Evolutionary conservation across 2,888 invertebrate species (phyloP).

Genomic region (Thecocarcelia acutangulata): DNA sequence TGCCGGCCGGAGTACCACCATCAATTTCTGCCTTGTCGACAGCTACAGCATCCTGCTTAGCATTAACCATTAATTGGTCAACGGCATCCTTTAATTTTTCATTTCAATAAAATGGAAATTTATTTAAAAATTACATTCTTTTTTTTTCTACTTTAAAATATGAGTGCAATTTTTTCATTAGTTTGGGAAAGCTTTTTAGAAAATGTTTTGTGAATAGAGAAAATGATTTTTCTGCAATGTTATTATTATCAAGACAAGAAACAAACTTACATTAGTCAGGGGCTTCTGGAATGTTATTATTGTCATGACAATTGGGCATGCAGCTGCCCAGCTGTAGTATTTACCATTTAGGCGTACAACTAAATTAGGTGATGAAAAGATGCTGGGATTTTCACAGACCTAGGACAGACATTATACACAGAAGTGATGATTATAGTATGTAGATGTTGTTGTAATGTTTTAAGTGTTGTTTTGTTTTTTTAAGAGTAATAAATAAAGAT

Average conservation of each 20-base stretch:
- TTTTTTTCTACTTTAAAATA: background rate
- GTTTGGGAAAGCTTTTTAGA: slow-evolving; percentile 23
- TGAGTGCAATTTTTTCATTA: background rate
- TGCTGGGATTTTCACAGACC: slow-evolving; percentile 86
- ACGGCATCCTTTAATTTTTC: slow-evolving; percentile 77
- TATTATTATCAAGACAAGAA: slow-evolving; percentile 6
- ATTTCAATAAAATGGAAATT: background rate
- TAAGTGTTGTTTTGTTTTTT: slow-evolving; percentile 17
- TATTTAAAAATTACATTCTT: background rate
- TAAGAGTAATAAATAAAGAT: background rate
- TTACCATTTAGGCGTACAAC: slow-evolving; percentile 93
- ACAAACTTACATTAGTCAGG: slow-evolving; percentile 86
- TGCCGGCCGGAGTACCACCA: slow-evolving; percentile 69
- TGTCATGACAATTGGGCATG: slow-evolving; percentile 94
- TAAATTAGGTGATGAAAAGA: slow-evolving; percentile 90
- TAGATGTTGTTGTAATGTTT: slow-evolving; percentile 28
- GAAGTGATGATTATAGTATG: slow-evolving; percentile 57
- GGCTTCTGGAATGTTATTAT: slow-evolving; percentile 92
- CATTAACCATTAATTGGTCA: slow-evolving; percentile 78
- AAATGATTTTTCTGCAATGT: slow-evolving; percentile 4
- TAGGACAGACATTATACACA: slow-evolving; percentile 70
- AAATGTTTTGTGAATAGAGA: slow-evolving; percentile 14
- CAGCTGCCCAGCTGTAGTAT: slow-evolving; percentile 94
- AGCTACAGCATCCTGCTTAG: slow-evolving; percentile 71
- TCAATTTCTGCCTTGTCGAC: slow-evolving; percentile 62